Evolutionary conservation across 1,140 invertebrate genomes (phyloP), one percentile per base, ranked within the genome.

Genomic region (Drosophila ogumai): DNA sequence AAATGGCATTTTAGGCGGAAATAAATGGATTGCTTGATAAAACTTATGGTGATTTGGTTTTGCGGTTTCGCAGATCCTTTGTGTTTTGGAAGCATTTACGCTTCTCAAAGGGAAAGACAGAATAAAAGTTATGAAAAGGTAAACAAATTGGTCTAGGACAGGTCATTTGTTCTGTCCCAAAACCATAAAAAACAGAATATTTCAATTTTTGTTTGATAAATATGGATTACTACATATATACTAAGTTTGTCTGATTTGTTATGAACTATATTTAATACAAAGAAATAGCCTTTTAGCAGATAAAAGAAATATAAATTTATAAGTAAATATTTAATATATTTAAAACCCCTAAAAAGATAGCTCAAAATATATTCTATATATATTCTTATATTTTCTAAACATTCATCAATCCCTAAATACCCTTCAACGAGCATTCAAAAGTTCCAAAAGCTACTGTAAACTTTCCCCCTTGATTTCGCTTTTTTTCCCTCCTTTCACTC

Each of bases 1-100:
- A 75, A 82, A 46, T 71, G 60, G 41, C 55, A 44, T 50, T 66
- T 58, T 72, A 72, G 73, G 52, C 43, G 59, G 64, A 25, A 44
- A 59, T 79, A 49, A 65, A 84, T 80, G 41, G 63, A 44, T 71
- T 69, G 61, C 31, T 52, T 56, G 56, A 59, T 59, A 71, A 79
- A 76, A 75, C 52, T 71, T 58, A 59, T 71, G 81, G 59, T 75
- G 54, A 66, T 82, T 67, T 81, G 55, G 28, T 54, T 79, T 50
- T 78, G 40, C 31, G 44, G 34, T 46, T 17, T 38, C 15, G 22
- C 15, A 52, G 25, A 43, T 71, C 41, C 40, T 36, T 72, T 71
- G 36, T 72, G 52, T 36, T 56, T 38, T 3, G 31, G 3, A 17
- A 47, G 25, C 31, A n/a, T n/a, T n/a, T n/a, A n/a, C n/a, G n/a